A percentile compares a stretch with the other conserved stretches of the same genome.
phyloP scores from a whole-genome alignment of 2,797 vertebrate genomes.

The Lepilemur ruficaudatus region DNA sequence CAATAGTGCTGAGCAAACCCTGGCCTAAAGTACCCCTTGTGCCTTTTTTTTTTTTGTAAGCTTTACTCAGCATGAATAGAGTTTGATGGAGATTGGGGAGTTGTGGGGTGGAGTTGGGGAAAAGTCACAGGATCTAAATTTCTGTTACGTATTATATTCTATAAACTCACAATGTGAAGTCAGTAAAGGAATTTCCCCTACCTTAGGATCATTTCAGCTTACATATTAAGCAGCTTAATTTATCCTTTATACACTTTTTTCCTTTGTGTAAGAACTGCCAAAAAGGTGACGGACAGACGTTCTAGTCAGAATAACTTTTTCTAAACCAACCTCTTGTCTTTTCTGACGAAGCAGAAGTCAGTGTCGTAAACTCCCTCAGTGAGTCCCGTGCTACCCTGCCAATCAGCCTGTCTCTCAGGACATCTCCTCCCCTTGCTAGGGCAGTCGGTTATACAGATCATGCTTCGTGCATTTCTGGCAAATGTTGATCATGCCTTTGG shows the following conservation, averaged over 20 bases:
- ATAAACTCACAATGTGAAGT: background rate
- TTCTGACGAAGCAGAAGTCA: background rate
- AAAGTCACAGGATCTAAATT: background rate
- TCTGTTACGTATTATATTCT: background rate
- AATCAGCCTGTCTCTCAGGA: background rate
- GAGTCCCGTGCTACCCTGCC: background rate
- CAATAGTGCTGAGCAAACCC: background rate
- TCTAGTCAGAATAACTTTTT: background rate
- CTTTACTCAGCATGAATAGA: background rate
- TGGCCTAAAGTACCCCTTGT: background rate
- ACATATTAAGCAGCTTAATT: background rate
- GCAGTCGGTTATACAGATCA: background rate
- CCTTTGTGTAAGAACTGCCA: background rate
- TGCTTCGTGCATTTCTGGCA: background rate
- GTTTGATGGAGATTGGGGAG: background rate
- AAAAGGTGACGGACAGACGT: background rate
- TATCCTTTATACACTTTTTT: background rate
- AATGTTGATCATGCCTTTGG: background rate
- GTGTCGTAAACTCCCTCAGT: background rate
- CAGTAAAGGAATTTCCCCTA: background rate
- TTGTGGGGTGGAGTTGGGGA: background rate
- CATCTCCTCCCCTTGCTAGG: background rate
- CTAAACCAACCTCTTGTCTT: background rate
- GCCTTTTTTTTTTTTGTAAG: background rate
- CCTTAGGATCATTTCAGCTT: background rate